Evolutionary conservation across 2,888 invertebrate genomes (phyloP), one percentile per base, ranked within the genome.

Genomic region (Ophion slaviceki): DNA sequence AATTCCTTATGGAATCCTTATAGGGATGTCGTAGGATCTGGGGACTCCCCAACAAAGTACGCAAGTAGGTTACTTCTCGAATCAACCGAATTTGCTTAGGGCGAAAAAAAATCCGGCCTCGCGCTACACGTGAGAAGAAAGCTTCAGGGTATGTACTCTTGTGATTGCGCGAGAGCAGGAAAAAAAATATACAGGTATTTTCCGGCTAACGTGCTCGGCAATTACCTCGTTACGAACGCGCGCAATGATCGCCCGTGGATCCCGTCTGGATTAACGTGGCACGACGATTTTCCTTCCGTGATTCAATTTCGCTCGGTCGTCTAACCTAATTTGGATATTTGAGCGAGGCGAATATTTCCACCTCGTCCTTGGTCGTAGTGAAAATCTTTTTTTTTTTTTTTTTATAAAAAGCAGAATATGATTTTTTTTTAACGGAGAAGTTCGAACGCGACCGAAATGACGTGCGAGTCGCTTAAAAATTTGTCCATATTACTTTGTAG

Each of bases 121-220:
- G 32, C 47, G 64, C 59, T 57, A 66, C 83, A 71, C 80, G 75
- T 84, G 77, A 86, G 80, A 86, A 80, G 80, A 70, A 53, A 70
- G 68, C 36, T 20, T 62, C 67, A 32, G 36, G 17, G 24, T 53
- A 24, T 40, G 61, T 62, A 62, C 70, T 45, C 62, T 64, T 68
- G 59, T 64, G 79, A 17, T 40, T 61, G 47, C 6, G 11, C 11
- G 61, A n/a, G 10, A 14, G 36, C 45, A 6, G 61, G 28, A 40
- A 36, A 8, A 8, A 72, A 28, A 24, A 71, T 64, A 78, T 64
- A 45, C 45, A 78, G 66, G 75, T 74, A 84, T 84, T 36, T 76
- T 74, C 62, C 78, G 81, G 74, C 68, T 75, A 75, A 53, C 71
- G 70, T 59, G 36, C 70, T n/a, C 61, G 75, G 70, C 82, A 85